Evolutionary conservation across 2,113 vertebrate genomes (phyloP).

Genomic region (Psophia crepitans): DNA sequence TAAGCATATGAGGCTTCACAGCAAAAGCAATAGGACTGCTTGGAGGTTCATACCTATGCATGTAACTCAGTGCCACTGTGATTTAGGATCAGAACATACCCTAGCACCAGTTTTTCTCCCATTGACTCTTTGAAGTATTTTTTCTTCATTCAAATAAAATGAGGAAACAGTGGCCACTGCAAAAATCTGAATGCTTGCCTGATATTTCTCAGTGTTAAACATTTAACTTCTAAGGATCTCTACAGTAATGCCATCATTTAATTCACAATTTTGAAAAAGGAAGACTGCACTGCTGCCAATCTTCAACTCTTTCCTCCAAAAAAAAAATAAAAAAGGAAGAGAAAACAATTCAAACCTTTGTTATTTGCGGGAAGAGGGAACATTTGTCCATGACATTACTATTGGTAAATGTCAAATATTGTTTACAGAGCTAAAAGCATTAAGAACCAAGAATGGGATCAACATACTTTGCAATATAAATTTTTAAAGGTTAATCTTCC

Average conservation of each 20-base stretch:
- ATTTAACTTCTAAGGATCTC: background rate
- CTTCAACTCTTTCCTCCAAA: background rate
- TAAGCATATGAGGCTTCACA: background rate
- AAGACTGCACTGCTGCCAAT: background rate
- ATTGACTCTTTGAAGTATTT: background rate
- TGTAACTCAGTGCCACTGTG: background rate
- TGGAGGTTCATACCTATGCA: background rate
- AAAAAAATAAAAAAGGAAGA: background rate
- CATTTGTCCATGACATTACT: slow-evolving; percentile 10
- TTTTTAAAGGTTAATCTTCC: slow-evolving; percentile 64
- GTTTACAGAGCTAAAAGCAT: slow-evolving; percentile 47
- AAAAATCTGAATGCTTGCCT: background rate
- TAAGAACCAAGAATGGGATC: slow-evolving; percentile 19
- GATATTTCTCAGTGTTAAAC: background rate
- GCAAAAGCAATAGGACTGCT: background rate
- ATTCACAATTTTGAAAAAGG: background rate
- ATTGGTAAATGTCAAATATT: slow-evolving; percentile 44
- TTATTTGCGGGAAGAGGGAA: background rate
- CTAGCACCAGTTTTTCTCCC: background rate
- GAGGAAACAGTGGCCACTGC: background rate
- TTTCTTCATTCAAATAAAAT: background rate
- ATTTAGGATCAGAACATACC: background rate
- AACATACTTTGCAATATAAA: slow-evolving; percentile 2
- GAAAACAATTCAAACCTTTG: background rate
- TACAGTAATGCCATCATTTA: background rate